phyloP scores from a whole-genome alignment of 2,113 vertebrate species.

The Prolemur simus region DNA sequence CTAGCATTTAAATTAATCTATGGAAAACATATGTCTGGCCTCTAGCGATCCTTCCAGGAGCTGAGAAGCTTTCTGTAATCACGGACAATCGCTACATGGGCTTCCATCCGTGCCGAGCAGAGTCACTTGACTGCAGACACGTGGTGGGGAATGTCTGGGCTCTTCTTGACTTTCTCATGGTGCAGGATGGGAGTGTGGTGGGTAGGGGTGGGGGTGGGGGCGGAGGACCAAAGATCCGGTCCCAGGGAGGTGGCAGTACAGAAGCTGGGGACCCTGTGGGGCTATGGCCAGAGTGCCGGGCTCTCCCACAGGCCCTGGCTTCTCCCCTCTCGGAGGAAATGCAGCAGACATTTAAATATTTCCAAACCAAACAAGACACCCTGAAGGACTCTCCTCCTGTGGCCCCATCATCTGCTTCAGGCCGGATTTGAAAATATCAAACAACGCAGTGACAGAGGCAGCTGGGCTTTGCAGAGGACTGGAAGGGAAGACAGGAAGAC shows the following conservation, averaged over 20 bases:
- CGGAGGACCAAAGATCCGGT: not conserved
- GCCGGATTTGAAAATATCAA: constrained; percentile 78
- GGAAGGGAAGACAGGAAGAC: constrained; percentile 39
- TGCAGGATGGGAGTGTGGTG: not conserved
- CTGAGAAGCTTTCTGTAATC: not conserved
- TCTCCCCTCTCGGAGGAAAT: constrained; percentile 81
- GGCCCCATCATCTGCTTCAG: constrained; percentile 79
- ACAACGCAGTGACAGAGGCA: constrained; percentile 60
- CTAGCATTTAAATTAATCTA: constrained; percentile 48
- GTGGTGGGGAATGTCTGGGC: constrained; percentile 23
- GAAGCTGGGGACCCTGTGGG: constrained; percentile 19
- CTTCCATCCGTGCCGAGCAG: not conserved
- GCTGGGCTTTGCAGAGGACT: constrained; percentile 21
- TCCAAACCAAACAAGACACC: constrained; percentile 87
- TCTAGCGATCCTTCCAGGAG: constrained; percentile 23
- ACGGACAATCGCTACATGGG: not conserved
- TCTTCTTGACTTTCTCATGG: constrained; percentile 51
- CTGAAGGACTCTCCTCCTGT: constrained; percentile 82
- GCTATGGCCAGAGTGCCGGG: constrained; percentile 52
- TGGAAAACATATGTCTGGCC: constrained; percentile 46
- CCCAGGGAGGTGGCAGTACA: not conserved
- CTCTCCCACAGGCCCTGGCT: constrained; percentile 72
- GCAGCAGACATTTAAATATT: constrained; percentile 85
- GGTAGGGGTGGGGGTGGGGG: not conserved
- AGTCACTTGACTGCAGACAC: constrained; percentile 54